Evolutionary conservation across 1,140 invertebrate species (phyloP), one percentile per base, ranked within the genome.

Genomic region (Hermatobates lingyangjiaoensis): DNA sequence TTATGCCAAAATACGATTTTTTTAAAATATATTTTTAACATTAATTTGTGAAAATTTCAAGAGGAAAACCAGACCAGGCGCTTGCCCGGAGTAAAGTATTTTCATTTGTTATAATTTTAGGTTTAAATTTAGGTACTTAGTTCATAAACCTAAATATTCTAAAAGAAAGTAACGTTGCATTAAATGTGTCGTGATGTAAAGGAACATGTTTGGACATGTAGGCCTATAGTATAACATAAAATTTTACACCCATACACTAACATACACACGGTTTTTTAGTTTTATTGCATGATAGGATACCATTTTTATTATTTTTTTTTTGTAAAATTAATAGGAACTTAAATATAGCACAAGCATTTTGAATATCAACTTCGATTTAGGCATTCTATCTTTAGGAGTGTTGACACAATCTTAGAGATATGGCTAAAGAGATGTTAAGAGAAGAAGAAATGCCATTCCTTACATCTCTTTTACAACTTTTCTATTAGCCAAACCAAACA

Each of bases 241-340:
- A 56, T 28, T 30, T 53, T 51, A 56, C 54, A 56, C 51, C 50
- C 54, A 56, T 56, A 53, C 54, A 39, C 27, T 51, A 45, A 52
- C 51, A 56, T 52, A 56, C 45, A 56, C 54, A 56, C 54, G 21
- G 48, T 56, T 52, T 55, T 27, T 48, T 48, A 27, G 34, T 46
- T 50, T 24, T 23, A 25, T 38, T 18, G 51, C 54, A 34, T 52
- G 45, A 53, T 56, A 50, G 47, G 53, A 46, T 48, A 55, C 45
- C 45, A 48, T 55, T 48, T 45, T 45, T n/a, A n/a, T n/a, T n/a
- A n/a, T n/a, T n/a, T n/a, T n/a, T n/a, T n/a, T n/a, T n/a, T n/a
- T n/a, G n/a, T n/a, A n/a, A 54, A 51, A 54, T 28, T 40, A 51
- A 54, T 52, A 56, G 54, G 54, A 56, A 53, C 54, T 56, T 53